Base-by-base conservation (phyloP, 2,797 vertebrate species). In the Sylvilagus floridanus region DNA sequence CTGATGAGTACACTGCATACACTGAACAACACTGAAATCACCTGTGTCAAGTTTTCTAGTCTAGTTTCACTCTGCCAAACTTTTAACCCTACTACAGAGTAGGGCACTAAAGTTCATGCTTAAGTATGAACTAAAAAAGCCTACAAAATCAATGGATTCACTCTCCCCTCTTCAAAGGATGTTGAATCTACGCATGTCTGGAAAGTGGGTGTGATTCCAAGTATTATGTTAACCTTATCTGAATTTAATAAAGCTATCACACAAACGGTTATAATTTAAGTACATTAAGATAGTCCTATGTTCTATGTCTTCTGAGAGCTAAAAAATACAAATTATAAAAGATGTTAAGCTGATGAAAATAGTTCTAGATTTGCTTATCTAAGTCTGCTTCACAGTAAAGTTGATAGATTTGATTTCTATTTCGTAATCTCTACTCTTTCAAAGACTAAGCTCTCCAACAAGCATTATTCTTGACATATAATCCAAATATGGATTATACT, bases 401-500 rank as follows among this genome's bases (percentile, higher is more conserved):
- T 19, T 84, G 54, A 75, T 65, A 16, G 68, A 19, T 84, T 82
- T 91, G 60, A 82, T 63, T 94, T 91, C 35, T 94, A 90, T 62
- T 63, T 63, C 66, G 28, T 84, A 90, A 57, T 32, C 65, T 89
- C 63, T 69, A 77, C 24, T 42, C 28, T 83, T 82, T 91, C 60
- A 94, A 94, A 96, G 72, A 92, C 73, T 81, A 96, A 92, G 24
- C n/a, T 92, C 75, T 37, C 88, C 10, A 92, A 37, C 50, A 77
- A 91, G 16, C 79, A 91, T 68, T 96, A 75, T n/a, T 88, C 85
- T 88, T 84, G 71, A 86, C 13, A 77, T 69, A 82, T 68, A 92
- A 85, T 95, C 60, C 50, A 94, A 93, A 91, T 81, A 88, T 24
- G 42, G 68, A 84, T 57, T 94, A 84, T 2, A 92, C 24, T 76